Percentiles rank a stretch among this genome's conserved stretches.
These are phyloP conservation scores for Sinopyrophorus schimmeli DNA, from an alignment of 2,888 invertebrate genomes.

Conservation along the genomic window DNA sequence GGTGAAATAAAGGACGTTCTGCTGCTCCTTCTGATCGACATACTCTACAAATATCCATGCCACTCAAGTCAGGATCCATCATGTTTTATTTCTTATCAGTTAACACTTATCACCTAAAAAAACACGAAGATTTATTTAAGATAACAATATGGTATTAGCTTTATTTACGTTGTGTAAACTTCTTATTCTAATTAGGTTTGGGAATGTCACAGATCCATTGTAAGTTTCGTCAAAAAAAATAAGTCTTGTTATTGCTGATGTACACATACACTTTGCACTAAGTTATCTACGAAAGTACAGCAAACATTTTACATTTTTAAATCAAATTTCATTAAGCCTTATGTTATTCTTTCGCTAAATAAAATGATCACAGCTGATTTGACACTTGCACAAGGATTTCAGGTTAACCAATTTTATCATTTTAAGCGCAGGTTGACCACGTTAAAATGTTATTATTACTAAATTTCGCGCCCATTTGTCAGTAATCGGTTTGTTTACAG, in stretches of 20 bases:
- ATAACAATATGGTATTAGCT: not conserved
- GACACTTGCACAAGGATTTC: conserved; percentile 19
- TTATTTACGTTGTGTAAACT: conserved; percentile 11
- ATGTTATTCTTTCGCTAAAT: too few species aligned
- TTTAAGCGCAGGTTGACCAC: too few species aligned
- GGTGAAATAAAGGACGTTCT: conserved; percentile 94
- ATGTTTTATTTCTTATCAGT: conserved; percentile 6
- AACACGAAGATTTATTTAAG: not conserved
- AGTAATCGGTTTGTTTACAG: too few species aligned
- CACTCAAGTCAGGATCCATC: conserved; percentile 41
- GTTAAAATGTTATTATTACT: too few species aligned
- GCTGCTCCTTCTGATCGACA: conserved; percentile 92
- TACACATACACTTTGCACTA: too few species aligned
- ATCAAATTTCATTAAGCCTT: too few species aligned
- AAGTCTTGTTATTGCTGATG: too few species aligned
- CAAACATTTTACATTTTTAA: too few species aligned
- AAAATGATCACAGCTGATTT: conserved; percentile 15
- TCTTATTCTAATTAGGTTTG: not conserved
- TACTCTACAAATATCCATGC: conserved; percentile 94
- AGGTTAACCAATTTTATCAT: not conserved
- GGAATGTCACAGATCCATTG: conserved; percentile 15
- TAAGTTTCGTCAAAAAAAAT: too few species aligned
- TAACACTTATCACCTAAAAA: too few species aligned
- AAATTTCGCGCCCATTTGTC: too few species aligned
- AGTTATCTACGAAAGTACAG: too few species aligned